Base-by-base conservation (phyloP, 2,113 vertebrate species). In the Bungarus multicinctus region DNA sequence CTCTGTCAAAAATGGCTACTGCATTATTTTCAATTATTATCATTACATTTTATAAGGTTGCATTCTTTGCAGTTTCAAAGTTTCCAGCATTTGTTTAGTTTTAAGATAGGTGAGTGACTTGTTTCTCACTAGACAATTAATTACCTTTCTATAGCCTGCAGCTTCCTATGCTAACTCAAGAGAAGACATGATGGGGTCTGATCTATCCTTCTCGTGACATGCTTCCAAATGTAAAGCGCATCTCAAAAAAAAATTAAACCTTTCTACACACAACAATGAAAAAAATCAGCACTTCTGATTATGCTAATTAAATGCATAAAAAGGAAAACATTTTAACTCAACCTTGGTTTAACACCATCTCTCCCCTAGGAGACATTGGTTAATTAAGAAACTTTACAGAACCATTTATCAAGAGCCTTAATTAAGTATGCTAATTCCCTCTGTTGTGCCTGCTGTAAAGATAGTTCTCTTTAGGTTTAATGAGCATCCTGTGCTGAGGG, bases 391-490 rank as follows among this genome's bases (percentile, higher is more conserved):
- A 93, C 93, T 86, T 94, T 34, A 93, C 81, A 90, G 93, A 95
- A 93, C 94, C 95, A 94, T 95, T 96, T 94, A 94, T 95, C 91
- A 96, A 96, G 88, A 93, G 94, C 89, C 94, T 96, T 97, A 97
- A 97, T 97, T 96, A 97, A 97, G 93, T 93, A 92, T 95, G 93
- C 90, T 94, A 96, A 96, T 96, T 97, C 95, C 95, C 94, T 91
- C 74, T 27, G 43, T 52, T 94, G 64, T 89, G 89, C 43, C 91
- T 90, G 90, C 85, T 81, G 85, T 90, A 88, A 89, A 57, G 52
- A 92, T 55, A n/a, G 30, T 39, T 34, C 34, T 87, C 74, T 87
- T 90, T 90, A 39, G 88, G 43, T 92, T 87, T 94, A 87, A 92
- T 64, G 30, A 87, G 2, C 27, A 3, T 53, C n/a, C 91, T 5